Conservation (phyloP, 2,113 vertebrate genomes). For the Eulemur rufifrons region DNA sequence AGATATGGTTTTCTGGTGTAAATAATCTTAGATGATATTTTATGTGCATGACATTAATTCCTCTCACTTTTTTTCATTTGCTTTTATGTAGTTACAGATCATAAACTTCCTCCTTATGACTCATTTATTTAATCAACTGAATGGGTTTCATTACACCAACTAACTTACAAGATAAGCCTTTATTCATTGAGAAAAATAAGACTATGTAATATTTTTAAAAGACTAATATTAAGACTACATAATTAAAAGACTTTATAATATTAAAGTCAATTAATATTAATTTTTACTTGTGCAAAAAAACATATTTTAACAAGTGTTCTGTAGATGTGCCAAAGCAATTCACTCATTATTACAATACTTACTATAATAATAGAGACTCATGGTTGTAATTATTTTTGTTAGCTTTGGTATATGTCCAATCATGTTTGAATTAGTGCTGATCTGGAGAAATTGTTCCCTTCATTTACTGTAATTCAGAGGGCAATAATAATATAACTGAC, state of each 20-base stretch:
- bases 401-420: neutral
- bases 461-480: neutral
- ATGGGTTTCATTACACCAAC: neutral
- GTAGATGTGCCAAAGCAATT: neutral
- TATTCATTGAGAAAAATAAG: neutral
- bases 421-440: conserved; percentile 11
- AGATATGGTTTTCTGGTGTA: neutral
- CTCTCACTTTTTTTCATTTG: neutral
- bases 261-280: neutral
- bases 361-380: neutral
- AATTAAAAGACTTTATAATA: neutral
- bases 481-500: neutral
- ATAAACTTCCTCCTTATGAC: conserved; percentile 18
- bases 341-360: neutral
- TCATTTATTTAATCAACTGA: conserved; percentile 6
- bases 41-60: neutral
- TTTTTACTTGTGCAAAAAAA: neutral
- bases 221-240: neutral
- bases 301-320: neutral
- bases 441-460: conserved; percentile 1
- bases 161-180: neutral
- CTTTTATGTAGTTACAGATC: conserved; percentile 12
- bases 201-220: neutral
- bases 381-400: conserved; percentile 37
- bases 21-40: neutral